Evolutionary conservation across 53 echinoderm and acorn worm species (phyloP), one percentile per base, ranked within the genome.

Genomic region (Zoroaster sp.): DNA sequence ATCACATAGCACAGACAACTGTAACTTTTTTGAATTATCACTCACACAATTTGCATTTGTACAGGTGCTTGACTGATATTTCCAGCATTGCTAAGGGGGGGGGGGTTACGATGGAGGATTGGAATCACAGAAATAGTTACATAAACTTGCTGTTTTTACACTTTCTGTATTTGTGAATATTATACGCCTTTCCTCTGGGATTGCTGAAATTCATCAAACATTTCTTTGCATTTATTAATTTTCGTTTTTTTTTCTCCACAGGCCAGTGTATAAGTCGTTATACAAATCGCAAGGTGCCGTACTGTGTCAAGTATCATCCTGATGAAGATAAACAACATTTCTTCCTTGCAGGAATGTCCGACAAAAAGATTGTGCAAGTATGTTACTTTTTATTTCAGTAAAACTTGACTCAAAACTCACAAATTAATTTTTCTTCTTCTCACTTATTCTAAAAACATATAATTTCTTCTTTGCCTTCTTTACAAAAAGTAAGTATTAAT

Each of bases 281-380:
- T 55, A 96, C 99, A 18, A 99, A 92, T 75, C 93, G 92, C 21
- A 99, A 96, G 74, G 96, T 99, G 36, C 99, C 99, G 3, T 99
- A 99, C 74, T 99, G 99, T 40, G 96, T 99, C 44, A 94, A 94
- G 73, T 99, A 93, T 83, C 94, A 99, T 87, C 99, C 99, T 55
- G 99, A 96, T 51, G 99, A 99, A 44, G 99, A 99, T 87, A 99
- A 99, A 68, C 99, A 99, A 66, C 91, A 96, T 74, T 91, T 99
- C 39, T 99, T 99, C 88, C 96, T 96, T 0, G 99, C 99, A 31
- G 99, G 99, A 33, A 99, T 99, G 99, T 94, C 99, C 21, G 99
- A 99, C 89, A 99, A 99, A 88, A 99, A 99, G 59, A 99, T 99
- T 40, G 94, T 96, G 30, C 99, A 99, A 91, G 99, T 99, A 83